phyloP scores from a whole-genome alignment of 2,113 vertebrate species.

The Entomyzon cyanotis region DNA sequence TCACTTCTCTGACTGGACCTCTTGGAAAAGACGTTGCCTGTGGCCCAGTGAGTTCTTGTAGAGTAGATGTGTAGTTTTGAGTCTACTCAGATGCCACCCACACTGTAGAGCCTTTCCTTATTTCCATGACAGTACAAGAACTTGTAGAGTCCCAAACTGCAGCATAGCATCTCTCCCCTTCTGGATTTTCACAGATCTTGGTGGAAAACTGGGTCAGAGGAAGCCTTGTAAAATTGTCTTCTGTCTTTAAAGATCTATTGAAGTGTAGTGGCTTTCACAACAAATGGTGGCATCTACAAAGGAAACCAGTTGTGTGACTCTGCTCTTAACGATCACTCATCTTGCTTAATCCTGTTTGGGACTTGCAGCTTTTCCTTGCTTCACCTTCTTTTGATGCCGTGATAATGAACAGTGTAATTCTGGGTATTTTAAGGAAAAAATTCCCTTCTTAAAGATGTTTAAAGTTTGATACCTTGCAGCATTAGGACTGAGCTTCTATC shows the following conservation, averaged over 20 bases:
- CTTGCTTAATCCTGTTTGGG: background rate
- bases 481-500: background rate
- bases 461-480: background rate
- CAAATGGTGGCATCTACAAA: background rate
- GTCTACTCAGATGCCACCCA: background rate
- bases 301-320: background rate
- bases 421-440: background rate
- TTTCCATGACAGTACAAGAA: background rate
- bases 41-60: background rate
- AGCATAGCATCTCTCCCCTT: background rate
- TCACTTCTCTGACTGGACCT: background rate
- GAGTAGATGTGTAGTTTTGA: background rate
- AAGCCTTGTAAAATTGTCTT: background rate
- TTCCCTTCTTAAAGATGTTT: background rate
- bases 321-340: background rate
- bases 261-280: background rate
- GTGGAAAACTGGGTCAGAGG: background rate
- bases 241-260: background rate
- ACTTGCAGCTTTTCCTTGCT: conserved; percentile 1
- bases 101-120: background rate
- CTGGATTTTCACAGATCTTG: background rate
- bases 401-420: background rate
- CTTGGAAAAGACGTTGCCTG: background rate
- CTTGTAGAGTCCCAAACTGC: background rate
- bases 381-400: background rate